Evolutionary conservation across 2,888 invertebrate species (phyloP), one percentile per base, ranked within the genome.

Genomic region (Prenolepis imparis): DNA sequence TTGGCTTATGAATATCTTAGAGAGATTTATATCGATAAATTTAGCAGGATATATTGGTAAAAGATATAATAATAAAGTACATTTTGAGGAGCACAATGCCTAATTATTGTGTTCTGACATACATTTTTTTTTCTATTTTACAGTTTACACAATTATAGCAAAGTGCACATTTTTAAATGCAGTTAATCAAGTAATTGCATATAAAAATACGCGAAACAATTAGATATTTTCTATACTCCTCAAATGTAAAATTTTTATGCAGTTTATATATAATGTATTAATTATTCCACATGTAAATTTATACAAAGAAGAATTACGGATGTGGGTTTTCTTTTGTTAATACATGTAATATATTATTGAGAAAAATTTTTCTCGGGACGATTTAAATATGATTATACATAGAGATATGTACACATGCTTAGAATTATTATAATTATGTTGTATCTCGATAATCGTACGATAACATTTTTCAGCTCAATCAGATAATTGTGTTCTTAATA

Each of bases 351-450:
- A 12, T 55, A 28, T 28, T n/a, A 21, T 4, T 4, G 28, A 24
- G 52, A 39, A 78, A 68, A 59, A 77, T 52, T 15, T 57, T 78
- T 44, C n/a, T 36, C 32, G 6, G 52, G 32, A 18, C 39, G 39
- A 36, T 68, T 78, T 78, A 6, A 39, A 61, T 78, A 61, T 48
- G 32, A 32, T 21, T 41, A 24, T 59, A 78, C 57, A 18, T 67
- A 21, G 2, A 21, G 2, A 36, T 59, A 59, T 15, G 28, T n/a
- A 77, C 15, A 68, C 18, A 55, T 75, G 28, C 24, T 78, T 70
- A 68, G 28, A 57, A 68, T 78, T 68, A 41, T 68, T 68, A 70
- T 57, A 77, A n/a, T 41, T 32, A 36, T 41, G 1, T 74, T 61
- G 12, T 59, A 44, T 59, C 32, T 59, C 32, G 44, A 68, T 24